Evolutionary conservation across 2,797 vertebrate genomes (phyloP).

Genomic region (Helostoma temminkii): DNA sequence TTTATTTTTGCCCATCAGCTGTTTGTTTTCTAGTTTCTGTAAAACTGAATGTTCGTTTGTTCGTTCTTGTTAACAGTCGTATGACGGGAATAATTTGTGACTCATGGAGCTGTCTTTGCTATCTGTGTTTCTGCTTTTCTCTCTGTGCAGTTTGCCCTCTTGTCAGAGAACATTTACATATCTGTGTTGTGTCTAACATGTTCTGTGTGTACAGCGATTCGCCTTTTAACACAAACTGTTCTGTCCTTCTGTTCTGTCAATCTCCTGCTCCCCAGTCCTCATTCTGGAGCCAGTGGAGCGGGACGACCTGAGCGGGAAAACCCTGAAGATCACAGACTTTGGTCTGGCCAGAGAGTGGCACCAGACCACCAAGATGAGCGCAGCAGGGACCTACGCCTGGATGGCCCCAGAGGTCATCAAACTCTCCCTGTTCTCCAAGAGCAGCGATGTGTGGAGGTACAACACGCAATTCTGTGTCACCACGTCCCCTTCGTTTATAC

Average conservation of each 20-base stretch:
- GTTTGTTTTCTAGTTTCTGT: too few species aligned
- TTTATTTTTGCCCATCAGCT: too few species aligned
- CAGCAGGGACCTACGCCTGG: constrained; percentile 94
- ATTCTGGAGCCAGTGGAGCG: constrained; percentile 89
- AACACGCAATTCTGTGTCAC: not conserved
- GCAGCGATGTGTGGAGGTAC: constrained; percentile 96
- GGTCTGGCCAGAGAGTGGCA: constrained; percentile 94
- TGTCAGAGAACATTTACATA: constrained; percentile 16
- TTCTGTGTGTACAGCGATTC: not conserved
- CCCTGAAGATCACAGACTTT: constrained; percentile 94
- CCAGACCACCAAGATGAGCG: constrained; percentile 94
- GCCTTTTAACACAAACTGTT: not conserved
- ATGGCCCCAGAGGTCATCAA: constrained; percentile 96
- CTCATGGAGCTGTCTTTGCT: not conserved
- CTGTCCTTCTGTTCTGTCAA: not conserved
- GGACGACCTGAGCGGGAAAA: constrained; percentile 86
- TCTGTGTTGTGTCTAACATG: not conserved
- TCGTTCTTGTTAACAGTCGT: too few species aligned
- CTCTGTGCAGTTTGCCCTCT: too few species aligned
- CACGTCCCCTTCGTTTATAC: not conserved
- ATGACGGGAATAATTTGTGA: too few species aligned
- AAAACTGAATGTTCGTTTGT: too few species aligned
- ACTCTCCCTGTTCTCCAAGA: constrained; percentile 93
- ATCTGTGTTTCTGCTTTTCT: constrained; percentile 1
- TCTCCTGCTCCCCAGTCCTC: constrained; percentile 82